These are phyloP conservation scores for Tortrix viridana DNA, from an alignment of 2,888 invertebrate species.

Conservation along the genomic window DNA sequence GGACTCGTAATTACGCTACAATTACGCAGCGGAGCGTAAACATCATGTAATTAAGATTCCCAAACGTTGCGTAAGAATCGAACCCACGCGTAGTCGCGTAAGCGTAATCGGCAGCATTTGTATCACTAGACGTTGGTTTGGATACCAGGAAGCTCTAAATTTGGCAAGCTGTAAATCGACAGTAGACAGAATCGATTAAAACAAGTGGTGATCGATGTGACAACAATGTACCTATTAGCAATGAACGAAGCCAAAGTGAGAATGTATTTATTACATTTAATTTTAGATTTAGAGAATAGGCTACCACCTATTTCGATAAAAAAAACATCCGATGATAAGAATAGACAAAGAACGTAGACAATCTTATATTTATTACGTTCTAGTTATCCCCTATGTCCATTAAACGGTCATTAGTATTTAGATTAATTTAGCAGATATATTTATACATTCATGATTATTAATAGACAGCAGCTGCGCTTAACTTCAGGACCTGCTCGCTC, in stretches of 20 bases:
- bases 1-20: slow-evolving; percentile 48
- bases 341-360: too few relatives aligned
- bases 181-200: too few relatives aligned
- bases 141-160: background rate
- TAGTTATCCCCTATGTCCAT: too few relatives aligned
- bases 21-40: slow-evolving; percentile 55
- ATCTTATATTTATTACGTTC: too few relatives aligned
- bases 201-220: too few relatives aligned
- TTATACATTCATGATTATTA: slow-evolving; percentile 28
- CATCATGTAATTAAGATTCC: slow-evolving; percentile 55
- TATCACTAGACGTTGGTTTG: background rate
- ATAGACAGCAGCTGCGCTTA: slow-evolving; percentile 23
- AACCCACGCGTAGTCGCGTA: slow-evolving; percentile 16
- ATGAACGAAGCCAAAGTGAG: too few relatives aligned
- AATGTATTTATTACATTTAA: too few relatives aligned
- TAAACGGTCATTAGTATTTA: slow-evolving; percentile 10
- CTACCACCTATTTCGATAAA: too few relatives aligned
- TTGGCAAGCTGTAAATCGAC: too few relatives aligned
- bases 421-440: slow-evolving; percentile 16
- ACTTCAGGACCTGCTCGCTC: background rate
- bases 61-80: slow-evolving; percentile 45
- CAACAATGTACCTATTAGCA: too few relatives aligned
- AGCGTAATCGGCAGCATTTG: slow-evolving; percentile 12
- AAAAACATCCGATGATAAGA: too few relatives aligned
- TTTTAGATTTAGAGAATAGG: too few relatives aligned